phyloP scores from a whole-genome alignment of 2,113 vertebrate species.

The Microtus montanus region DNA sequence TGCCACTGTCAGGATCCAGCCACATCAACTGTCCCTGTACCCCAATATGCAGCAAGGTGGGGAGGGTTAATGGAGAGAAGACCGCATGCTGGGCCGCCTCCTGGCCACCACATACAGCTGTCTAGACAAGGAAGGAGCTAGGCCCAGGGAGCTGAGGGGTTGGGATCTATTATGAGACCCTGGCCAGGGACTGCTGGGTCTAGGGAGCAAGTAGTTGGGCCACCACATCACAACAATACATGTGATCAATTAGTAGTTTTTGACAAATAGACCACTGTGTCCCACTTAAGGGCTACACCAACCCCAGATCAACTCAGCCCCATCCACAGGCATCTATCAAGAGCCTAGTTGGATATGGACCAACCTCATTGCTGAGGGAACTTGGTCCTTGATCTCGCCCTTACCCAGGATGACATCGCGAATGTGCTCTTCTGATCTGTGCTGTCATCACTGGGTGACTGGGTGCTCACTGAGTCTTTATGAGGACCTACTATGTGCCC shows the following conservation, averaged over 20 bases:
- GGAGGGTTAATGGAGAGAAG: neutral
- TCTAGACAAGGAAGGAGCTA: neutral
- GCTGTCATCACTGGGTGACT: accelerated
- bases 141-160: neutral
- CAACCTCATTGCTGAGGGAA: accelerated
- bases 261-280: neutral
- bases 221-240: neutral
- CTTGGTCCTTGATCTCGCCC: neutral
- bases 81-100: neutral
- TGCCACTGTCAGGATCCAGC: neutral
- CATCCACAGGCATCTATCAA: accelerated
- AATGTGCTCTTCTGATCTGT: accelerated
- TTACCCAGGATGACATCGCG: accelerated
- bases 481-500: neutral
- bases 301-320: neutral
- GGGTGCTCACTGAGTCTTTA: neutral
- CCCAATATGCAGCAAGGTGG: neutral
- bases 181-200: neutral
- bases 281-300: accelerated
- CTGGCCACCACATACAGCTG: neutral
- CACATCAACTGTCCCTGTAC: neutral
- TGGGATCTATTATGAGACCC: neutral
- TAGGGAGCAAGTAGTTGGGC: neutral
- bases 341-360: too few relatives aligned
- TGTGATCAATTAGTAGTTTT: neutral